A percentile compares a stretch with the other conserved stretches of the same genome.
Conservation (phyloP, 2,888 invertebrate genomes). For the Congeria kusceri region DNA sequence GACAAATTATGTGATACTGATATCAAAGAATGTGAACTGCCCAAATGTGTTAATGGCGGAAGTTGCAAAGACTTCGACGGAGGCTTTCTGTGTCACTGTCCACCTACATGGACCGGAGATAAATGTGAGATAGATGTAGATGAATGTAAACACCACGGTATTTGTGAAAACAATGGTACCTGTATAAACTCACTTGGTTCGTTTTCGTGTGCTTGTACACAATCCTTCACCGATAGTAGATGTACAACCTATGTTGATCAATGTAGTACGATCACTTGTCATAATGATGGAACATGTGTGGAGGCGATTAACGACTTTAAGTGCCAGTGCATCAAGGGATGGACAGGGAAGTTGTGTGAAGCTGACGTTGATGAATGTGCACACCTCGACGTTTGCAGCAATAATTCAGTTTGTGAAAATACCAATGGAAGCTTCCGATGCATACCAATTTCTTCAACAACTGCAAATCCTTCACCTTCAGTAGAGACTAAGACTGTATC, state of each 20-base stretch:
- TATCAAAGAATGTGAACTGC: slow-evolving; percentile 49
- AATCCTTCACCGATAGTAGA: slow-evolving; percentile 19
- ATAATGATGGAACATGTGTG: slow-evolving; percentile 24
- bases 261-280: slow-evolving; percentile 25
- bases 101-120: slow-evolving; percentile 43
- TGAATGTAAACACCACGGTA: slow-evolving; percentile 32
- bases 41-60: slow-evolving; percentile 47
- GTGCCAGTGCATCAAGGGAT: slow-evolving; percentile 35
- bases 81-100: slow-evolving; percentile 50
- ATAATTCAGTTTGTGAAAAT: no score
- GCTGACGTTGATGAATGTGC: slow-evolving; percentile 24
- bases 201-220: slow-evolving; percentile 36
- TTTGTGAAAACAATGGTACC: slow-evolving; percentile 36
- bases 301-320: slow-evolving; percentile 26
- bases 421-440: no score
- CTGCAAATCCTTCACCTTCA: no score
- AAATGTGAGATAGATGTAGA: slow-evolving; percentile 47
- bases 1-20: slow-evolving; percentile 49
- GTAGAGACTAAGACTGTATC: no score
- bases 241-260: slow-evolving; percentile 26
- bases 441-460: no score
- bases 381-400: neutral
- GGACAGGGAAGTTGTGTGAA: slow-evolving; percentile 44
- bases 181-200: slow-evolving; percentile 35
- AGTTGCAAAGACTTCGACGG: slow-evolving; percentile 39